Conservation (phyloP, 2,797 vertebrate species). For the Pseudopleuronectes americanus region DNA sequence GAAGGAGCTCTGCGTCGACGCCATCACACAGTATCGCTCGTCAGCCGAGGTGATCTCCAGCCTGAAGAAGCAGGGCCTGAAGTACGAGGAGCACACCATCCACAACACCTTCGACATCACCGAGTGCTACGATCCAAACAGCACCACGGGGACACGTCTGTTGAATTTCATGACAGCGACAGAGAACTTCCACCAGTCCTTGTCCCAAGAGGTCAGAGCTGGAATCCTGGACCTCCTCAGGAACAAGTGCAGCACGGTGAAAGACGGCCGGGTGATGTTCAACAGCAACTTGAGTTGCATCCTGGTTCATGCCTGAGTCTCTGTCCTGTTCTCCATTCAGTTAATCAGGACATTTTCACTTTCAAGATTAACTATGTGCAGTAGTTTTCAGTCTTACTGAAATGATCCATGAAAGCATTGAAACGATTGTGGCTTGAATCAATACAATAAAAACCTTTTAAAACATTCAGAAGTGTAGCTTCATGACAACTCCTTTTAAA, state of each 20-base stretch:
- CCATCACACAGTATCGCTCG: conserved; percentile 60
- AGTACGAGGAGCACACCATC: conserved; percentile 63
- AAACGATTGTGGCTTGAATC: too few species aligned
- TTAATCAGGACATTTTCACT: neutral
- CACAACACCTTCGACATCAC: conserved; percentile 68
- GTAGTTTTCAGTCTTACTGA: neutral
- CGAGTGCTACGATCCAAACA: conserved; percentile 63
- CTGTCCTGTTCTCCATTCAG: neutral
- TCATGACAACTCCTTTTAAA: too few species aligned
- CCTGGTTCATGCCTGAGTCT: conserved; percentile 59
- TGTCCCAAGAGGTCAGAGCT: conserved; percentile 62
- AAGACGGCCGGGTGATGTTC: conserved; percentile 66
- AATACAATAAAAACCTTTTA: too few species aligned
- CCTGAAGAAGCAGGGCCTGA: conserved; percentile 65
- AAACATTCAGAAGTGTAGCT: too few species aligned
- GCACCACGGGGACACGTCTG: conserved; percentile 54
- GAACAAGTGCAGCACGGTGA: conserved; percentile 71
- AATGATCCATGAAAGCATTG: too few species aligned
- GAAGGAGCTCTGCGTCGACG: conserved; percentile 59
- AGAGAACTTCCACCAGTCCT: conserved; percentile 63
- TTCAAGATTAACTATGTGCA: neutral
- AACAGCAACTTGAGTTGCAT: conserved; percentile 62
- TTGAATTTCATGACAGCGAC: conserved; percentile 71
- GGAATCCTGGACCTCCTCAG: conserved; percentile 74
- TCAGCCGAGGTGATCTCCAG: conserved; percentile 59